These are phyloP conservation scores for Ailuropoda melanoleuca DNA, from an alignment of 2,113 vertebrate genomes.

Conservation along the genomic window DNA sequence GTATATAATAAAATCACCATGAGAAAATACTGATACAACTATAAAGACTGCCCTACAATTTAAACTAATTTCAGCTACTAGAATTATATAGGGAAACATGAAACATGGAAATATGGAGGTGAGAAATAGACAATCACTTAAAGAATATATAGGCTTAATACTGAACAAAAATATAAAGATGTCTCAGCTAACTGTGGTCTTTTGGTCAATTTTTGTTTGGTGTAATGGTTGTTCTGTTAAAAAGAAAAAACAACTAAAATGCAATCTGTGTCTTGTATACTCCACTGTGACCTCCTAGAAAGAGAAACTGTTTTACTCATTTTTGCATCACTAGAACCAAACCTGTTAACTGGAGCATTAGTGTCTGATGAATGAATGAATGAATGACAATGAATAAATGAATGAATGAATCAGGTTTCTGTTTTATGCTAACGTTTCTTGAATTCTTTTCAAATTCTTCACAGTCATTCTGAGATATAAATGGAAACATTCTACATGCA, in stretches of 20 bases:
- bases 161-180: not conserved
- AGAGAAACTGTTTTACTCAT: not conserved
- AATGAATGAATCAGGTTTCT: not conserved
- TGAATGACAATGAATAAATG: not conserved
- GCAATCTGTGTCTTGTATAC: not conserved
- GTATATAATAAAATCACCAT: not conserved
- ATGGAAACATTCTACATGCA: not conserved
- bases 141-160: not conserved
- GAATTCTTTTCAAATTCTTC: slow-evolving; percentile 27
- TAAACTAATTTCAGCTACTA: not conserved
- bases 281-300: not conserved
- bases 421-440: slow-evolving; percentile 8
- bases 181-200: not conserved
- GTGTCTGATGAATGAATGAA: not conserved
- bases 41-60: not conserved
- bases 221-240: not conserved
- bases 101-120: not conserved
- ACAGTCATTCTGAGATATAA: not conserved
- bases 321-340: not conserved
- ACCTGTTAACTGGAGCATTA: not conserved
- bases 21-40: not conserved
- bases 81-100: not conserved
- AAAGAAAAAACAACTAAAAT: slow-evolving; percentile 39
- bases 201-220: not conserved
- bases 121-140: not conserved